Evolutionary conservation across 2,888 invertebrate species (phyloP), one percentile per base, ranked within the genome.

Genomic region (Drosophila quinaria): DNA sequence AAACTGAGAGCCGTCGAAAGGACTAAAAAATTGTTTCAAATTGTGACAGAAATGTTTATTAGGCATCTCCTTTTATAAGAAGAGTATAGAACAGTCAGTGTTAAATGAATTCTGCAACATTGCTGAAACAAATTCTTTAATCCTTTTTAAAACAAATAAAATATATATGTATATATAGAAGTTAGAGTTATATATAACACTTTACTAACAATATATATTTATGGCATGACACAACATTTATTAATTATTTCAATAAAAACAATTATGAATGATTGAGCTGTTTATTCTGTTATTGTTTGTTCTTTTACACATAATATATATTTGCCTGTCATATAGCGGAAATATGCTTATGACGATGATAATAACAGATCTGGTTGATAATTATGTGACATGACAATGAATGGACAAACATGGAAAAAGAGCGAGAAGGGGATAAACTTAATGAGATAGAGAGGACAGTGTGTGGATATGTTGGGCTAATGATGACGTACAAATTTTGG

Each of bases 151-250:
- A 47, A 60, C 42, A 75, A 75, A 56, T 60, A 1, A 74, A 70
- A 59, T 77, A 52, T 73, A 37, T 54, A 62, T 75, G 41, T 60
- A 69, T 81, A 72, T 81, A 72, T 74, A 67, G 62, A 80, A 83
- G 70, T 84, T 83, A 80, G 89, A 84, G 84, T 81, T 81, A 87
- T 79, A 61, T 77, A 61, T 73, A 80, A 85, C 89, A 85, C 76
- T 81, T 85, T 84, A 84, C 89, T 74, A 89, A 84, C 89, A 84
- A 87, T 84, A 81, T 89, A 84, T 89, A 69, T 76, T 78, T 87
- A 90, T 87, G 90, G 85, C 91, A 91, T 90, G 90, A 82, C 91
- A 91, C 90, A 91, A 91, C 89, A 90, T 78, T 83, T 87, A 91
- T 90, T 74, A 85, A 80, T 78, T 87, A 89, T 72, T 84, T 89